phyloP scores from a whole-genome alignment of 2,888 invertebrate genomes.

The Leptopilina syphax region DNA sequence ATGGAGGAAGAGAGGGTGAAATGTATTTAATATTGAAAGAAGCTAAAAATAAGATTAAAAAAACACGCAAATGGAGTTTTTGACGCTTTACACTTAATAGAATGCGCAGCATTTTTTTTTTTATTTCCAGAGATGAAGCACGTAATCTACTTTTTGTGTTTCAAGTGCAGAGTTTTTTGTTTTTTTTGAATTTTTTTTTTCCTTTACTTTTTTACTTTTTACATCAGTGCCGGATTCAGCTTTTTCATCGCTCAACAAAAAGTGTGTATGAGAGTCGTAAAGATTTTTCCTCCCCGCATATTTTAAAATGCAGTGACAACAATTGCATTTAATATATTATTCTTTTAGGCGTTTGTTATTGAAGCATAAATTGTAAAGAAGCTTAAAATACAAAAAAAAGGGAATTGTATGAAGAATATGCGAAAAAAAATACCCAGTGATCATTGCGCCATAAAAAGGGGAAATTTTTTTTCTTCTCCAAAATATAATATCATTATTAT shows the following conservation, averaged over 20 bases:
- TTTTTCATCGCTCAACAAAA: constrained; percentile 30
- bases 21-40: background rate
- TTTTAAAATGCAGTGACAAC: constrained; percentile 18
- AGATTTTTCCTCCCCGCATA: constrained; percentile 5
- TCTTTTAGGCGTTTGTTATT: constrained; percentile 7
- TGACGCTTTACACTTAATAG: constrained; percentile 22
- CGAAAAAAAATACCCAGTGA: background rate
- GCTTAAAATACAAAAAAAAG: background rate
- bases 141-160: constrained; percentile 36
- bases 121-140: constrained; percentile 35
- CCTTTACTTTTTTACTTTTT: background rate
- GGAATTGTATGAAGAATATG: background rate
- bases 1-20: background rate
- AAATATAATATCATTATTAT: no score
- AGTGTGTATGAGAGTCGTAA: constrained; percentile 32
- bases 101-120: constrained; percentile 9
- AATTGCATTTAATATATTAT: constrained; percentile 29
- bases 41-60: background rate
- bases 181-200: no score
- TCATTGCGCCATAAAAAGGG: background rate
- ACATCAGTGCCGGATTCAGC: constrained; percentile 22
- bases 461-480: background rate
- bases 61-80: constrained; percentile 9
- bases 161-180: background rate
- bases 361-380: background rate